These are phyloP conservation scores for Synergus japonicus DNA, from an alignment of 2,888 invertebrate species.

Conservation along the genomic window DNA sequence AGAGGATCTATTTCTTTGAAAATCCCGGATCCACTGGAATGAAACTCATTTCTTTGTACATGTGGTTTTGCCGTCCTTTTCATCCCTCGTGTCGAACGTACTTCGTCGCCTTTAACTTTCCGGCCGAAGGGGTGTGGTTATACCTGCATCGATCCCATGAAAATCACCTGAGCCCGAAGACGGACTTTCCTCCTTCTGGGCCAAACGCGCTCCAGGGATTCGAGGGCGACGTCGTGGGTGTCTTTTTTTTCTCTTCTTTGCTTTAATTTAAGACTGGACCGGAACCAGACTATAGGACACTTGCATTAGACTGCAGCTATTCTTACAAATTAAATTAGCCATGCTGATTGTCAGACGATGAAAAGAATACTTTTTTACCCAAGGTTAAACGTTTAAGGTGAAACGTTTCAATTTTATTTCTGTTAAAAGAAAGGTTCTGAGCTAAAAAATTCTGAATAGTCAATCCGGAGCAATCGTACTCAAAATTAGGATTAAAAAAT, in stretches of 20 bases:
- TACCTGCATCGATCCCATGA: conserved; percentile 65
- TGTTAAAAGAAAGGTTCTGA: too few species aligned
- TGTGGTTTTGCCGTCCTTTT: conserved; percentile 42
- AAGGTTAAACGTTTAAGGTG: neutral
- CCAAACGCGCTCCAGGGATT: conserved; percentile 11
- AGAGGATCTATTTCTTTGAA: neutral
- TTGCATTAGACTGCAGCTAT: neutral
- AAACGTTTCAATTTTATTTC: neutral
- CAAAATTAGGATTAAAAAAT: too few species aligned
- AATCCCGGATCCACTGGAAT: neutral
- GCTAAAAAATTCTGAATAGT: too few species aligned
- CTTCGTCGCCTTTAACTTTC: conserved; percentile 49
- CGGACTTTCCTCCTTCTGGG: conserved; percentile 9
- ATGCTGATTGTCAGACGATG: neutral
- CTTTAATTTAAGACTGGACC: conserved; percentile 32
- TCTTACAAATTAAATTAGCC: neutral
- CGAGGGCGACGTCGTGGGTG: conserved; percentile 13
- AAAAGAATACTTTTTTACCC: neutral
- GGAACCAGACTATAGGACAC: conserved; percentile 3
- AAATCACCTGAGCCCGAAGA: conserved; percentile 55
- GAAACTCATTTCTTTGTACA: neutral
- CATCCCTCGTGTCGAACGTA: conserved; percentile 42
- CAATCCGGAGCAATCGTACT: too few species aligned
- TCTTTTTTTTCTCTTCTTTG: conserved; percentile 14
- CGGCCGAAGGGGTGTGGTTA: conserved; percentile 62